Percentiles rank a stretch among this genome's conserved stretches.
These are phyloP conservation scores for Bibio marci DNA, from an alignment of 2,888 invertebrate species.

Conservation along the genomic window DNA sequence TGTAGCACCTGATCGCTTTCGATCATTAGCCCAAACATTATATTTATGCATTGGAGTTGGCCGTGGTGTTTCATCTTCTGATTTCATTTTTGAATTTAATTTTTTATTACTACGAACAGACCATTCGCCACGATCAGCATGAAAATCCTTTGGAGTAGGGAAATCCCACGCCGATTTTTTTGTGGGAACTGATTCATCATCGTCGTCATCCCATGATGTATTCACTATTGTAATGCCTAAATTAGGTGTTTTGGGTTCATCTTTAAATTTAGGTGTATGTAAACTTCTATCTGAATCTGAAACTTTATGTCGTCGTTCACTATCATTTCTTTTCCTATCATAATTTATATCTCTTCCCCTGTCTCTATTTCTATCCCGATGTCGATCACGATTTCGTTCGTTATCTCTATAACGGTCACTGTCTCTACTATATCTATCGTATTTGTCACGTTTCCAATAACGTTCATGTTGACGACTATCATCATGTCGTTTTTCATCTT, in stretches of 20 bases:
- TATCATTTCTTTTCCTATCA: conserved; percentile 14
- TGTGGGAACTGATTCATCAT: conserved; percentile 30
- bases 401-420: conserved; percentile 17
- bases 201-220: conserved; percentile 46
- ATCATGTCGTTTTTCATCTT: conserved; percentile 34
- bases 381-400: conserved; percentile 16
- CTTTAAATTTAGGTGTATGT: conserved; percentile 45
- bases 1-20: conserved; percentile 46
- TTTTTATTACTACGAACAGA: conserved; percentile 14
- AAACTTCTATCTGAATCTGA: conserved; percentile 22
- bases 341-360: conserved; percentile 16
- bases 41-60: conserved; percentile 73
- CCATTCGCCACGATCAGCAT: conserved; percentile 28
- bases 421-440: conserved; percentile 26
- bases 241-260: conserved; percentile 76
- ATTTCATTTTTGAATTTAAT: conserved; percentile 19
- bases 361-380: conserved; percentile 15
- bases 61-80: conserved; percentile 52
- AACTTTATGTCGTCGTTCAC: conserved; percentile 13
- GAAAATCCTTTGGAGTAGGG: conserved; percentile 57
- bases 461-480: conserved; percentile 29
- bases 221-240: conserved; percentile 43
- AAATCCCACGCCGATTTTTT: conserved; percentile 82
- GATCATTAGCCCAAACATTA: conserved; percentile 58
- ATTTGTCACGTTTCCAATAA: conserved; percentile 19